These are phyloP conservation scores for Anas platyrhynchos DNA, from an alignment of 2,113 vertebrate genomes.

Conservation along the genomic window DNA sequence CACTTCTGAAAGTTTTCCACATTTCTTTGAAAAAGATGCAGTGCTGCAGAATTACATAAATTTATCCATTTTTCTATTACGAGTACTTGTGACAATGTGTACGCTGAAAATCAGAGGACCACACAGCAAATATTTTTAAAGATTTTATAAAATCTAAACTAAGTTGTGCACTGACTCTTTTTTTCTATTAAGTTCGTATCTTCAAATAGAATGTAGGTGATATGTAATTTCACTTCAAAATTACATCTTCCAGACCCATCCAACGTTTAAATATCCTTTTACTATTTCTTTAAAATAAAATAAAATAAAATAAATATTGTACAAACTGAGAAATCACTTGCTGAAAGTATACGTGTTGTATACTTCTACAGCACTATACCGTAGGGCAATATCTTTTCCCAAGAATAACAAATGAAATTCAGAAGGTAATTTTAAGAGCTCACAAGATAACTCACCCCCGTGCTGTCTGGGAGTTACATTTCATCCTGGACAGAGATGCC, in stretches of 20 bases:
- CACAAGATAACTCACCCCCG: background rate
- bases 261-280: background rate
- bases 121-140: background rate
- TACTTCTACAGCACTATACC: background rate
- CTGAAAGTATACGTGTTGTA: background rate
- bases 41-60: background rate
- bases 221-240: background rate
- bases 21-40: background rate
- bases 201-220: background rate
- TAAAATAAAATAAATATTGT: background rate
- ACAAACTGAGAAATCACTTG: background rate
- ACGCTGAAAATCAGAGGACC: background rate
- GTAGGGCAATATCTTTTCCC: background rate
- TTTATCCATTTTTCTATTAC: background rate
- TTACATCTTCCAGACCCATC: background rate
- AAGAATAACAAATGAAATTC: background rate
- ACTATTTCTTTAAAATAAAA: background rate
- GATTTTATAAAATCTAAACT: constrained; percentile 3
- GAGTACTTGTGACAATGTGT: background rate
- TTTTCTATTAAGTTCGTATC: background rate
- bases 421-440: background rate
- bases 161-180: background rate
- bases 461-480: background rate
- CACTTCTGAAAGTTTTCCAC: background rate
- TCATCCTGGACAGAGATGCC: background rate